Base-by-base conservation (phyloP, 2,888 invertebrate genomes). In the Slavum lentiscoides region DNA sequence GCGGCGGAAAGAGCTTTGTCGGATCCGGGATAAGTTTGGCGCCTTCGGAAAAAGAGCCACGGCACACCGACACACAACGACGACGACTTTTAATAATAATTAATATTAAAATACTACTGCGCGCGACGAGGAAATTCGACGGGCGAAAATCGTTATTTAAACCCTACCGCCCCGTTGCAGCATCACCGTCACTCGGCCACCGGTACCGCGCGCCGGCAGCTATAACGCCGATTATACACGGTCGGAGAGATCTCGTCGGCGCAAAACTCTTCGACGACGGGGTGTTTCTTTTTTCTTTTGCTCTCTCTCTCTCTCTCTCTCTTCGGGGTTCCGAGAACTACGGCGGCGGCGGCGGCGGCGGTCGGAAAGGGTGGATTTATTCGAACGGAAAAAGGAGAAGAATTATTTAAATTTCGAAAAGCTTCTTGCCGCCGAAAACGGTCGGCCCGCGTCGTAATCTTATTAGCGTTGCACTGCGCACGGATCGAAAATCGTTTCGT, bases 51-150 rank as follows among this genome's bases (percentile, higher is more conserved):
- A n/a, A 76, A 68, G 75, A 76, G 75, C 59, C 75, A 59, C 75
- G 75, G 19, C 23, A 66, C 39, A 55, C 66, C 80, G 80, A 80
- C 80, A 72, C n/a, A 72, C 64, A 62, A 66, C 23, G 72, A 72
- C 80, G 80, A 80, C 80, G 80, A 80, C 80, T 80, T 80, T 72
- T 80, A 80, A 80, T 80, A 80, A 80, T 80, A 80, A 72, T 80
- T 80, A 80, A 80, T 80, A 80, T 80, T 80, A 80, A 80, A 80
- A 80, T 72, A 80, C 72, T 72, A 80, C 72, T 70, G 75, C 75
- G 75, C 75, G 72, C 80, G 80, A 80, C 80, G 80, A 72, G 72
- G 80, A 62, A 80, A 80, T 80, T 80, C 80, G 72, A 80, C 80
- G 80, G 23, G 80, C 70, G 72, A 80, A 80, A 80, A 80, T 80